A percentile compares a stretch with the other conserved stretches of the same genome.
Conservation (phyloP, 1,140 invertebrate genomes). For the Phenacoccus solenopsis region DNA sequence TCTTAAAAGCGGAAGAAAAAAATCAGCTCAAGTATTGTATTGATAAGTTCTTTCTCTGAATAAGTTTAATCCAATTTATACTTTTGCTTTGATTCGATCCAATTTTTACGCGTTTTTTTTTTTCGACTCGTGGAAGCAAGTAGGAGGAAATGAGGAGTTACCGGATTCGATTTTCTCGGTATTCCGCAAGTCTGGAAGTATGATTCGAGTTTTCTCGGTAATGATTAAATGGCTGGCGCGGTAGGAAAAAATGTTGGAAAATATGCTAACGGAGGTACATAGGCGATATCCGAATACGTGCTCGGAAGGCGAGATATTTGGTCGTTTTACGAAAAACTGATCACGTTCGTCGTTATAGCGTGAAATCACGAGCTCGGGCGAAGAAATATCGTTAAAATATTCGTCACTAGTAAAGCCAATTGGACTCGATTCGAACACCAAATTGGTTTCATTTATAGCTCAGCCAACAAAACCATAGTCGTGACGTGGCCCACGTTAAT, state of each 20-base stretch:
- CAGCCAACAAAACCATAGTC: background rate
- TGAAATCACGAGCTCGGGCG: background rate
- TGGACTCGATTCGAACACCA: background rate
- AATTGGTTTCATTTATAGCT: background rate
- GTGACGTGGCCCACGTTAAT: background rate
- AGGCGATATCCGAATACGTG: too few relatives aligned
- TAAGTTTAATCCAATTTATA: background rate
- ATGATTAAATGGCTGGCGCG: background rate
- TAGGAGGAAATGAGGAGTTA: background rate
- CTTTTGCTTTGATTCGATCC: background rate
- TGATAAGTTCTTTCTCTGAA: background rate
- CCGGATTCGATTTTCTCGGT: background rate
- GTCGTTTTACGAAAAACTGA: background rate
- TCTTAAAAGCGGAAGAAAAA: background rate
- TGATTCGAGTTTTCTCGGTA: background rate
- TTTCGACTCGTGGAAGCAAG: background rate
- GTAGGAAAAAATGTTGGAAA: too few relatives aligned
- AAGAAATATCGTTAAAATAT: background rate
- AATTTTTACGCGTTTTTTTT: too few relatives aligned
- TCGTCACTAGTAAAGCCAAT: background rate
- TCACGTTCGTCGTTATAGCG: background rate
- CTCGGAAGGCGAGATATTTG: too few relatives aligned
- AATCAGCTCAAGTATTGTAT: background rate
- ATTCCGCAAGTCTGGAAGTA: background rate
- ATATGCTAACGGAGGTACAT: too few relatives aligned